Percentiles rank a stretch among this genome's conserved stretches.
phyloP scores from a whole-genome alignment of 1,140 invertebrate species.

The Orius laevigatus region DNA sequence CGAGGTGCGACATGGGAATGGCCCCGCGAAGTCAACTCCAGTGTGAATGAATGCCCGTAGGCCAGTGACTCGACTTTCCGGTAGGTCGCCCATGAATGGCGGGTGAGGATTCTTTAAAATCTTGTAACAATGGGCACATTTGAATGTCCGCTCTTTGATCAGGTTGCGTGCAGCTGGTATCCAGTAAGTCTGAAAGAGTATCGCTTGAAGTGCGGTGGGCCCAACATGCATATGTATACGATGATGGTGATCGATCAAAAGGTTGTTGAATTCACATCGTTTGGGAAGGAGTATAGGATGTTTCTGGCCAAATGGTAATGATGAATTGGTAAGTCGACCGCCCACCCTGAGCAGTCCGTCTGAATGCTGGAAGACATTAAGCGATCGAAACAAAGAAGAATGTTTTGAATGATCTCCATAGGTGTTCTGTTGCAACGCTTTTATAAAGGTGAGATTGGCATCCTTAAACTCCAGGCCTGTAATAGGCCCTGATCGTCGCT shows the following conservation, averaged over 20 bases:
- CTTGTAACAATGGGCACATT: neutral
- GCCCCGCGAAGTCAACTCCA: constrained; percentile 27
- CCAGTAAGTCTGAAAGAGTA: constrained; percentile 22
- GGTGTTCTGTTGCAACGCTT: neutral
- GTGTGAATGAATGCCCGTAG: constrained; percentile 22
- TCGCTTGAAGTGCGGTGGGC: constrained; percentile 21
- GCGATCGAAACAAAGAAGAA: neutral
- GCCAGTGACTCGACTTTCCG: constrained; percentile 1
- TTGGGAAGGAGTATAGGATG: constrained; percentile 26
- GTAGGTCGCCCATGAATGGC: constrained; percentile 4
- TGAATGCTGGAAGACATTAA: constrained; percentile 25
- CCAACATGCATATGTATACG: constrained; percentile 23
- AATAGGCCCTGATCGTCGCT: neutral
- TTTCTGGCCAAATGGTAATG: constrained; percentile 22
- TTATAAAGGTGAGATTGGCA: neutral
- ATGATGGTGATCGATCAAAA: constrained; percentile 22
- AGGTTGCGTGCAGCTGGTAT: neutral
- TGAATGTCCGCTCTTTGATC: neutral
- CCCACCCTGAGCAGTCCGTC: constrained; percentile 26
- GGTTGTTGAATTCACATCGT: constrained; percentile 17
- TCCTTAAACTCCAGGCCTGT: neutral
- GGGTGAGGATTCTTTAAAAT: neutral
- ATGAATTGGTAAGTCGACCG: constrained; percentile 23
- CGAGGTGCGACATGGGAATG: constrained; percentile 20
- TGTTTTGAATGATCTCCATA: neutral